Evolutionary conservation across 2,113 vertebrate genomes (phyloP), one percentile per base, ranked within the genome.

Genomic region (Tauraco erythrolophus): DNA sequence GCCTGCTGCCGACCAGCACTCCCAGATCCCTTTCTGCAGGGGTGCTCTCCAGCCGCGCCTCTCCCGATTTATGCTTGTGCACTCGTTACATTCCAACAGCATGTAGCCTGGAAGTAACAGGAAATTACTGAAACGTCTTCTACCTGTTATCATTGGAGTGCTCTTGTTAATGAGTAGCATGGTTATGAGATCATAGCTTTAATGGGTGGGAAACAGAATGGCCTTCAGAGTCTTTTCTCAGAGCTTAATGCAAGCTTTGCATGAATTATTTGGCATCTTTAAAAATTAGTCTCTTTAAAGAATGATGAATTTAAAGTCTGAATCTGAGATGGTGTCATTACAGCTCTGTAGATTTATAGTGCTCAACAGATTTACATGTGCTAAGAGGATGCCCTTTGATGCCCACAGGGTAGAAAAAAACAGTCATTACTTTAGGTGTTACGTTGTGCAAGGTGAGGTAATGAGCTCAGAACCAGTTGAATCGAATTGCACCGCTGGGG

Each of bases 51-150:
- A 37, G 25, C 10, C 19, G 6, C 9, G 30, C 1, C 16, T 65
- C 45, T 70, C 9, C 8, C 9, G 3, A 1, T 28, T 5, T 2
- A 1, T 62, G 25, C 19, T 9, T 57, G 10, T 0, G 0, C 62
- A 9, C 9, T 41, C 35, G 35, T 61, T 86, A 30, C 37, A 10
- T 24, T 83, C 7, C 3, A 48, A 37, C 7, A 39, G 18, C 9
- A 14, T n/a, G 39, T 33, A 77, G 35, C 22, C 60, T 68, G 43
- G 35, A 82, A 82, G 45, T 68, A 86, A 37, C 28, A 61, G 79
- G 51, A 82, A 66, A 70, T 91, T 62, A n/a, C n/a, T 54, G 53
- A 72, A 65, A 30, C 3, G 4, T 56, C 62, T 80, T 70, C 31
- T 76, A 22, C 41, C 14, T 54, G 4, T 48, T 48, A 33, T 41